Conservation (phyloP, 2,113 vertebrate genomes). For the Hippopotamus amphibius region DNA sequence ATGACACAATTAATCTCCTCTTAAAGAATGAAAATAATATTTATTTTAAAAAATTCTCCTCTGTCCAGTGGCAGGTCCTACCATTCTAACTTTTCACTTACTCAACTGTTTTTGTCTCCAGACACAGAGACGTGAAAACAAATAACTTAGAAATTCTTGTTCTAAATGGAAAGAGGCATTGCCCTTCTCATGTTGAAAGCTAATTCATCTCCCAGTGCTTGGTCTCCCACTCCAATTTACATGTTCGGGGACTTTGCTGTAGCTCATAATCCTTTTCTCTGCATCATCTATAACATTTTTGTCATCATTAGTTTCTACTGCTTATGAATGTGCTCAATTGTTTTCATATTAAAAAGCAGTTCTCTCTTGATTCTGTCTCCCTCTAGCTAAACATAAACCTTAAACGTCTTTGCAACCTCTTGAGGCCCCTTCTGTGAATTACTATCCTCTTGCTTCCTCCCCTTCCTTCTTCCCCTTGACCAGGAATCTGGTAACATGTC, state of each 20-base stretch:
- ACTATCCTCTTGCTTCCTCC: not conserved
- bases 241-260: not conserved
- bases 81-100: slow-evolving; percentile 41
- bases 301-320: not conserved
- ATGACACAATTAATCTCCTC: slow-evolving; percentile 64
- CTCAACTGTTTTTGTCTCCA: slow-evolving; percentile 1
- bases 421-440: not conserved
- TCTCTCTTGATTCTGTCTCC: not conserved
- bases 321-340: not conserved
- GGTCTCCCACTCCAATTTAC: not conserved
- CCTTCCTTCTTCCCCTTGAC: not conserved
- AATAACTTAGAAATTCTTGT: not conserved
- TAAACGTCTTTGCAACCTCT: not conserved
- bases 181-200: not conserved
- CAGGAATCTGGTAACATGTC: not conserved
- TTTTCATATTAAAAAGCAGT: not conserved
- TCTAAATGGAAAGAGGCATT: not conserved
- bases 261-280: not conserved
- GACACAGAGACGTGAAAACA: slow-evolving; percentile 3
- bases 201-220: not conserved
- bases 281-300: not conserved
- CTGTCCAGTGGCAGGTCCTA: not conserved
- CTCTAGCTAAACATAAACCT: not conserved
- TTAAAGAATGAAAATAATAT: slow-evolving; percentile 61
- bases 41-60: slow-evolving; percentile 60